Percentiles rank a stretch among this genome's conserved stretches.
phyloP scores from a whole-genome alignment of 2,888 invertebrate species.

The Idaea dimidiata region DNA sequence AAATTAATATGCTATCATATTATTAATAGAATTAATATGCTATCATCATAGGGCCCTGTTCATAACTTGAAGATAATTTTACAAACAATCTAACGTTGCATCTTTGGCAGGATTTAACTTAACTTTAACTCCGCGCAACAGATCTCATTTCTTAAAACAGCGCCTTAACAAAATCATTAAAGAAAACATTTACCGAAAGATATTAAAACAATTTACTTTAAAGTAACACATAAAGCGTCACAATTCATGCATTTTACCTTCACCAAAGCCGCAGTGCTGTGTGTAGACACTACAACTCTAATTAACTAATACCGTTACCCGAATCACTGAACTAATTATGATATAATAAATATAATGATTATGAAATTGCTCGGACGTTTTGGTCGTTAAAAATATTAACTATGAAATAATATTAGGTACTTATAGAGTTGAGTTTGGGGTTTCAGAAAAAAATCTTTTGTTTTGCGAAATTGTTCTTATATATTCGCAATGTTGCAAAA shows the following conservation, averaged over 20 bases:
- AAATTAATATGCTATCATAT: too few species aligned
- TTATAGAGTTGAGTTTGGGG: too few species aligned
- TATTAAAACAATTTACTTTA: slow-evolving; percentile 31
- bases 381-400: slow-evolving; percentile 39
- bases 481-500: too few species aligned
- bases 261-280: slow-evolving; percentile 67
- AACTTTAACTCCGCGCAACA: too few species aligned
- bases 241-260: slow-evolving; percentile 75
- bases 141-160: too few species aligned
- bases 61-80: too few species aligned
- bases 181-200: slow-evolving; percentile 5
- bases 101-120: too few species aligned
- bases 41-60: too few species aligned
- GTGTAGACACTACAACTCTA: slow-evolving; percentile 59
- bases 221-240: slow-evolving; percentile 57
- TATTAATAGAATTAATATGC: too few species aligned
- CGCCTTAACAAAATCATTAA: slow-evolving; percentile 1
- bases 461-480: too few species aligned
- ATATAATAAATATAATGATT: slow-evolving; percentile 38
- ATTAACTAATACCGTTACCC: slow-evolving; percentile 52
- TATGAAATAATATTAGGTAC: background rate
- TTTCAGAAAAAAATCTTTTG: background rate
- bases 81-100: too few species aligned
- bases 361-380: slow-evolving; percentile 46
- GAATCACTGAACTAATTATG: slow-evolving; percentile 27